Conservation (phyloP, 2,113 vertebrate genomes). For the Sterrhoptilus dennistouni region DNA sequence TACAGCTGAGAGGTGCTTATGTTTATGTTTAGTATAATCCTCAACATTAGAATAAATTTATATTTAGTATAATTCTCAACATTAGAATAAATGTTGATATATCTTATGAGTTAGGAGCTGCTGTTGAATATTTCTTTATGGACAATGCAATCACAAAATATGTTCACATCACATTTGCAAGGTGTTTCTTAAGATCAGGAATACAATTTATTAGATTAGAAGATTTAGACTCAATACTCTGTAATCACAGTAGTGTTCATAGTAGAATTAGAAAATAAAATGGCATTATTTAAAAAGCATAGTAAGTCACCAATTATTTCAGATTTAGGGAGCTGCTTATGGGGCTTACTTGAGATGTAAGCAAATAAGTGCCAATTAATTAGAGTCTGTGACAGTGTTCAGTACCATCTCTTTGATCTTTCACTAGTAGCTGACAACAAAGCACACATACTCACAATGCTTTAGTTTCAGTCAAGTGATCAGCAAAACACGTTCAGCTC, state of each 20-base stretch:
- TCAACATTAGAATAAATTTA: neutral
- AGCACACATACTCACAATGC: slow-evolving; percentile 42
- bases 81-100: neutral
- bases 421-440: slow-evolving; percentile 51
- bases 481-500: slow-evolving; percentile 35
- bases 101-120: neutral
- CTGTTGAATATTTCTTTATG: neutral
- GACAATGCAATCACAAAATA: neutral
- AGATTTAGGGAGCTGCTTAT: slow-evolving; percentile 3
- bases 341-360: slow-evolving; percentile 29
- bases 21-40: neutral
- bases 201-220: neutral
- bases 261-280: neutral
- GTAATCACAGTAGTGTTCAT: neutral
- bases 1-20: neutral
- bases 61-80: neutral
- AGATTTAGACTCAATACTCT: neutral
- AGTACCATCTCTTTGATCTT: slow-evolving; percentile 19
- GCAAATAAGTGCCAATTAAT: slow-evolving; percentile 29
- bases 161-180: neutral
- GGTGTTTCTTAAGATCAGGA: neutral
- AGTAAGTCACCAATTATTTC: slow-evolving; percentile 11
- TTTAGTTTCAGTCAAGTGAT: slow-evolving; percentile 61
- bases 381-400: neutral
- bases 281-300: neutral